A percentile compares a stretch with the other conserved stretches of the same genome.
These are phyloP conservation scores for Eupithecia subfuscata DNA, from an alignment of 2,888 invertebrate species.

Conservation along the genomic window DNA sequence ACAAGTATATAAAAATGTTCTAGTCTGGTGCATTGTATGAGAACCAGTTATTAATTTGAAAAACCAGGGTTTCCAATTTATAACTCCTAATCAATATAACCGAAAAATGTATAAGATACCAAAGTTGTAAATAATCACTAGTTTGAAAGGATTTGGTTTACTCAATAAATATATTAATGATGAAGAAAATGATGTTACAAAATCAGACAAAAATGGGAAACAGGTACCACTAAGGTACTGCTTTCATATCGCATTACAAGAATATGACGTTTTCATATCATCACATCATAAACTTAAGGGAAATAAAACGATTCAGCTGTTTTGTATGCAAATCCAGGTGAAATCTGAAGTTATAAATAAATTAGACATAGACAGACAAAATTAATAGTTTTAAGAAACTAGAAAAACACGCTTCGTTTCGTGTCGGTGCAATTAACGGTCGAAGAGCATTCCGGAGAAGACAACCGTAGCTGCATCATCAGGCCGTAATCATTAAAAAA, in stretches of 20 bases:
- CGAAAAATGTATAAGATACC: not conserved
- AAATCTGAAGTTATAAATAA: not conserved
- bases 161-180: not conserved
- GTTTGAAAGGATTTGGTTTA: not conserved
- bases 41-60: conserved; percentile 54
- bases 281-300: not conserved
- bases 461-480: not conserved
- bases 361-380: not conserved
- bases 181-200: not conserved
- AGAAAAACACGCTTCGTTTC: not conserved
- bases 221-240: not conserved
- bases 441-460: not conserved
- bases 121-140: not conserved
- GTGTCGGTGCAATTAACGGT: not conserved
- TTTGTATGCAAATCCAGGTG: conserved; percentile 21
- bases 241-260: not conserved
- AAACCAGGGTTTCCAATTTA: not conserved
- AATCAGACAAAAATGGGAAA: not conserved
- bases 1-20: conserved; percentile 46
- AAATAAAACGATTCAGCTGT: conserved; percentile 23
- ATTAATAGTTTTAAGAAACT: not conserved
- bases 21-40: conserved; percentile 53
- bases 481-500: not conserved
- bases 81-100: not conserved
- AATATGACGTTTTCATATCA: not conserved